Percentiles rank a stretch among this genome's conserved stretches.
Evolutionary conservation across 2,113 vertebrate species (phyloP).

Genomic region (Cairina moschata): DNA sequence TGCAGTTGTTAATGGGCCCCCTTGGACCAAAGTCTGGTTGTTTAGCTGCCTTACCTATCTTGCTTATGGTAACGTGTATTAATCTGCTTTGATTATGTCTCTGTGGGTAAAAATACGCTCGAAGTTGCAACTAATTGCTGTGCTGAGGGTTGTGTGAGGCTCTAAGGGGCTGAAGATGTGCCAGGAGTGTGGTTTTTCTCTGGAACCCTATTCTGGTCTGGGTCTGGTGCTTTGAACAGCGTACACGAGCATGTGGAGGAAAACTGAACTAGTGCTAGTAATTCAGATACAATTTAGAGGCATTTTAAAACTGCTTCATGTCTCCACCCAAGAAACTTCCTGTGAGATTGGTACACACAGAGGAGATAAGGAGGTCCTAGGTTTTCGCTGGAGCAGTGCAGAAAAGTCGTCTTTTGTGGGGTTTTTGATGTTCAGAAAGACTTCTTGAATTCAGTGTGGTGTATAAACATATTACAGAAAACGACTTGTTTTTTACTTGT

Average conservation of each 20-base stretch:
- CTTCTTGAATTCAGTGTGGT: neutral
- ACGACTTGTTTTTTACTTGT: neutral
- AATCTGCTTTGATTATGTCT: neutral
- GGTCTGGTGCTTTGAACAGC: neutral
- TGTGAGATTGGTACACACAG: neutral
- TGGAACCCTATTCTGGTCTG: neutral
- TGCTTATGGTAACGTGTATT: neutral
- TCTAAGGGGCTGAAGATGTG: neutral
- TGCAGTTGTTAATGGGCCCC: neutral
- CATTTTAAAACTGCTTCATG: neutral
- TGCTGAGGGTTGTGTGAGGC: neutral
- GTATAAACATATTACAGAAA: neutral
- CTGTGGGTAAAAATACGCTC: neutral
- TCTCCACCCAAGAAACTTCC: slow-evolving; percentile 45
- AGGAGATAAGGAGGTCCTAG: neutral
- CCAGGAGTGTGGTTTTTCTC: neutral
- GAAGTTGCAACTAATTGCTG: neutral
- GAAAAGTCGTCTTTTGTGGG: neutral
- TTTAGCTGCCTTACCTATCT: neutral
- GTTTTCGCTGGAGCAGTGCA: neutral
- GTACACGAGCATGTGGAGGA: neutral
- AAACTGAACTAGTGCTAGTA: neutral
- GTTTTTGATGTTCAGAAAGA: neutral
- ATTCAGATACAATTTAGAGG: neutral
- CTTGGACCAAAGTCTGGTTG: neutral